A percentile compares a stretch with the other conserved stretches of the same genome.
phyloP scores from a whole-genome alignment of 2,797 vertebrate species.

The Phataginus tricuspis region DNA sequence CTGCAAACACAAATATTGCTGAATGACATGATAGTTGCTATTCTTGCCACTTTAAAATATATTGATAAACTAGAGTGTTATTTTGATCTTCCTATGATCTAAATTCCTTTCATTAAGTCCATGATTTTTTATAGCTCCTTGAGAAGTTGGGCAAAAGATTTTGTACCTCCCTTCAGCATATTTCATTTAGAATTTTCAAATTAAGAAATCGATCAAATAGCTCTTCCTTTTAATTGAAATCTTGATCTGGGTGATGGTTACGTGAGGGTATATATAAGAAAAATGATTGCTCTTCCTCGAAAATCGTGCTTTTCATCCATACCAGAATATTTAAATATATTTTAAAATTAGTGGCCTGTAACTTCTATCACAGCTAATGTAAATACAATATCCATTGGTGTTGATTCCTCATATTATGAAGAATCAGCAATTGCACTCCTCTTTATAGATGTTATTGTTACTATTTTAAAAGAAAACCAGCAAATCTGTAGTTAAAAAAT shows the following conservation, averaged over 20 bases:
- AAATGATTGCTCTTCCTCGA: neutral
- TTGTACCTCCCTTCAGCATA: neutral
- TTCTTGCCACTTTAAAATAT: neutral
- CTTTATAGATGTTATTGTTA: neutral
- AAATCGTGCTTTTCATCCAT: neutral
- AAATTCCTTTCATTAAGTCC: neutral
- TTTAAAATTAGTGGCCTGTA: neutral
- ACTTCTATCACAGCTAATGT: neutral
- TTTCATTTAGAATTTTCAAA: constrained; percentile 43
- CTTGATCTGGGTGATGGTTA: too few relatives aligned
- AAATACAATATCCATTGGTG: neutral
- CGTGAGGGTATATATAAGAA: too few relatives aligned
- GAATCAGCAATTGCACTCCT: neutral
- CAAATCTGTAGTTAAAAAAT: neutral
- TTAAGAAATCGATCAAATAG: neutral
- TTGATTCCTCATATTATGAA: neutral
- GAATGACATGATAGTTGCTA: neutral
- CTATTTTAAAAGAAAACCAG: neutral
- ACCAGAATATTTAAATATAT: neutral
- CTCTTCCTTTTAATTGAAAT: neutral
- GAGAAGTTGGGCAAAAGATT: neutral
- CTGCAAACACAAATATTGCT: neutral
- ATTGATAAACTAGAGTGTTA: neutral
- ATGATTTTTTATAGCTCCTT: neutral
- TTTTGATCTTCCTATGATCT: neutral